Base-by-base conservation (phyloP, 1,140 invertebrate species). In the Bombus huntii region DNA sequence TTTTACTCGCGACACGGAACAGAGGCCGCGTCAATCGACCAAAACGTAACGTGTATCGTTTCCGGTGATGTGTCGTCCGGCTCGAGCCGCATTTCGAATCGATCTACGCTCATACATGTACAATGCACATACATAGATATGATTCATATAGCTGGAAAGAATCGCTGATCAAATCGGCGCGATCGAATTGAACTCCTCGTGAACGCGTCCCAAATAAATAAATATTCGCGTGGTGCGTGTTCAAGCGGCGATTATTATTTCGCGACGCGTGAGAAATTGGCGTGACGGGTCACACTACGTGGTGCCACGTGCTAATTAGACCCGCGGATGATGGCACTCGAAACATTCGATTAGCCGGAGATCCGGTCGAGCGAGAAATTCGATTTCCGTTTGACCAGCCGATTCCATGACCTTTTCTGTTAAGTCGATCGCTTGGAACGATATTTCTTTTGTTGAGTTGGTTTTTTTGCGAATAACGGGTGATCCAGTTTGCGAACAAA, bases 261-360 rank as follows among this genome's bases (percentile, higher is more conserved):
- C 53, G n/a, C 18, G 71, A 1, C 3, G 34, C 4, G 44, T 57
- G 79, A 81, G 66, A 75, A 83, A 88, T 72, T 81, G 47, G 10
- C 37, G 53, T 37, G 37, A 37, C 34, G 12, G 18, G 4, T 28
- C 39, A 72, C 57, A 37, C 37, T 77, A 88, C 65, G 59, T 81
- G 81, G 81, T 37, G 57, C 44, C 77, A 47, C 39, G 25, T 44
- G 73, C 66, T 89, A 88, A 89, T 89, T 88, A 89, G 8, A 62
- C 42, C 62, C 39, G n/a, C 42, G 78, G 65, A 65, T 86, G 87
- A 82, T 86, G 87, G 74, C 70, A 53, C 57, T 68, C 76, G 66
- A 37, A 79, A 75, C 65, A 88, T 82, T 89, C 59, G 86, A 89
- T 89, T 81, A 88, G 81, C 62, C 31, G 47, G 59, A 25, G 53